Evolutionary conservation across 1,140 invertebrate species (phyloP), one percentile per base, ranked within the genome.

Genomic region (Drosophila sp.): DNA sequence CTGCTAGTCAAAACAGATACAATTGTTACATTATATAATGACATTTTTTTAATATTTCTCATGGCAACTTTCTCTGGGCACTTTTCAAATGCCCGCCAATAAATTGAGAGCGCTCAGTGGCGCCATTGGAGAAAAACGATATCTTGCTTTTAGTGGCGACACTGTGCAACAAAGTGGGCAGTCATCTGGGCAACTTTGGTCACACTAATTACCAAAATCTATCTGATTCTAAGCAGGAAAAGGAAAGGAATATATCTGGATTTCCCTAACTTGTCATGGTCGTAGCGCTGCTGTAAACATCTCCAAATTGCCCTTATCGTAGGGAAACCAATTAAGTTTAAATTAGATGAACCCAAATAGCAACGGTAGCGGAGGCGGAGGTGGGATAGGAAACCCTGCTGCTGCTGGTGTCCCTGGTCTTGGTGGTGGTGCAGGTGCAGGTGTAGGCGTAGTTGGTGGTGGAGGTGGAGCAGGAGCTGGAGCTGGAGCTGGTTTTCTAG

Each of bases 291-390:
- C 44, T 50, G 44, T 50, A 50, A 10, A 50, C 44, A 50, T 50
- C 4, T 6, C 1, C 23, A 8, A 27, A 50, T 50, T 50, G 23
- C 44, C 44, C 44, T 50, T 50, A 6, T 10, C 1, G 10, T 4
- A 50, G 44, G 44, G 44, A 50, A 50, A 27, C 5, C 44, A 27
- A 50, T 50, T 50, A 50, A 50, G 44, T 50, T 50, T 50, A 50
- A 27, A 50, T 50, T 50, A 50, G 41, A 84, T 85, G 81, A 85
- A 76, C 74, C 70, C 73, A 41, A 80, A 68, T 58, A 76, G 33
- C 50, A 74, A 74, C 72, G 80, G 80, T 44, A 80, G 72, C 55
- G 79, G 64, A 47, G 72, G 44, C 7, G 44, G 44, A 27, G 44
- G 23, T 50, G 44, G 44, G 25, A 50, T 27, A 27, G 44, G 44